Evolutionary conservation across 1,140 invertebrate genomes (phyloP).

Genomic region (Leptopilina boulardi): DNA sequence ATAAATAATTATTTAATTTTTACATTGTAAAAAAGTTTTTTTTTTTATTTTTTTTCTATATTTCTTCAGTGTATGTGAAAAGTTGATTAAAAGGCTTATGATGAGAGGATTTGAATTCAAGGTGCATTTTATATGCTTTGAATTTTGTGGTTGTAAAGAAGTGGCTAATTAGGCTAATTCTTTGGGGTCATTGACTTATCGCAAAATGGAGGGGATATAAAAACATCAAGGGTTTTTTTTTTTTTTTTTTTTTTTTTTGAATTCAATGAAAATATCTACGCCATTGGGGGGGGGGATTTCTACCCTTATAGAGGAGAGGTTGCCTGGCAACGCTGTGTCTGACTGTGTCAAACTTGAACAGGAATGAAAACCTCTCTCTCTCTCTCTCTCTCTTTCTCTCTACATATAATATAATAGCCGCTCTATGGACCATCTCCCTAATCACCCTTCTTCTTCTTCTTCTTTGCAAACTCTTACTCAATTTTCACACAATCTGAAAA

Average conservation of each 20-base stretch:
- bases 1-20: too few species aligned
- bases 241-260: too few species aligned
- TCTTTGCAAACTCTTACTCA: slow-evolving; percentile 53
- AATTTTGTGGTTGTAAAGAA: background rate
- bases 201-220: slow-evolving; percentile 7
- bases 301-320: slow-evolving; percentile 68
- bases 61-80: background rate
- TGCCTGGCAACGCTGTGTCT: slow-evolving; percentile 71
- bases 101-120: background rate
- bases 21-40: too few species aligned
- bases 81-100: background rate
- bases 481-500: slow-evolving; percentile 55
- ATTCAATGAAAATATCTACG: slow-evolving; percentile 68
- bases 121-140: background rate
- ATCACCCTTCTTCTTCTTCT: slow-evolving; percentile 53
- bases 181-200: slow-evolving; percentile 58
- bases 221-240: slow-evolving; percentile 50
- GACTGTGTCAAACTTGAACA: slow-evolving; percentile 73
- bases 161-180: slow-evolving; percentile 34
- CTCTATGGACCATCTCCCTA: slow-evolving; percentile 40
- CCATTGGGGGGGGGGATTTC: slow-evolving; percentile 68
- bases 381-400: background rate
- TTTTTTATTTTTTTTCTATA: background rate
- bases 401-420: too few species aligned
- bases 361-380: slow-evolving; percentile 49